Evolutionary conservation across 2,888 invertebrate genomes (phyloP).

Genomic region (Eilema sororculum): DNA sequence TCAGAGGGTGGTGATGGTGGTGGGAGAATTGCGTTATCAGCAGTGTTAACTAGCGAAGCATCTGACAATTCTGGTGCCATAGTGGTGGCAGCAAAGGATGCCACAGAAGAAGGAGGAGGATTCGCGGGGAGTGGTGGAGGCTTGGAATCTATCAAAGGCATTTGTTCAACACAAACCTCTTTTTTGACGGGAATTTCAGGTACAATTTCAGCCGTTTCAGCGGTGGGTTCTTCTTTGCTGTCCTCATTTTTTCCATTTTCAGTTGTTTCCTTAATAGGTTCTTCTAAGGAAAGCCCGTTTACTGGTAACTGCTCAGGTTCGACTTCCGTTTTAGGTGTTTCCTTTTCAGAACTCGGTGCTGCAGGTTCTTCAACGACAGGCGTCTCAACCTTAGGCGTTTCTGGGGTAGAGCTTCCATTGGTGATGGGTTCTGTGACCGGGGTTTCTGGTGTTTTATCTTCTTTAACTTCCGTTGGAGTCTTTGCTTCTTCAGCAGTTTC

Average conservation of each 20-base stretch:
- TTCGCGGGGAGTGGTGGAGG: constrained; percentile 92
- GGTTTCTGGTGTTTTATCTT: constrained; percentile 81
- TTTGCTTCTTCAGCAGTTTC: constrained; percentile 71
- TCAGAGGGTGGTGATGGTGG: constrained; percentile 63
- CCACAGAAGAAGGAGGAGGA: constrained; percentile 92
- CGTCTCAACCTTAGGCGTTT: constrained; percentile 70
- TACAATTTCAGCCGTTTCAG: constrained; percentile 71
- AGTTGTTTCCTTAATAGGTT: constrained; percentile 65
- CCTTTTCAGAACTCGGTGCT: constrained; percentile 56
- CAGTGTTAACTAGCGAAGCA: constrained; percentile 79
- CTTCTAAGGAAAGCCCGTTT: constrained; percentile 78
- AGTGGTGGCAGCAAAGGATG: constrained; percentile 90
- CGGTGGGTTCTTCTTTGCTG: constrained; percentile 70
- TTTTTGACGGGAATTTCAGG: constrained; percentile 81
- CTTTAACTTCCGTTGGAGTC: constrained; percentile 67
- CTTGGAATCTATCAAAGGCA: constrained; percentile 89
- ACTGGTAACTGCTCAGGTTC: constrained; percentile 77
- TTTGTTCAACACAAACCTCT: constrained; percentile 86
- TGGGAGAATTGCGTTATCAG: constrained; percentile 70
- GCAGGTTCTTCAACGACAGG: constrained; percentile 46
- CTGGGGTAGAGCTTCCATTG: constrained; percentile 81
- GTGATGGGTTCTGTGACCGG: constrained; percentile 83
- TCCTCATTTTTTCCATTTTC: constrained; percentile 63
- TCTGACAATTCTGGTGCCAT: constrained; percentile 87
- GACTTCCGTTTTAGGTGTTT: constrained; percentile 58